Conservation (phyloP, 2,888 invertebrate species). For the Diadegma fenestrale region DNA sequence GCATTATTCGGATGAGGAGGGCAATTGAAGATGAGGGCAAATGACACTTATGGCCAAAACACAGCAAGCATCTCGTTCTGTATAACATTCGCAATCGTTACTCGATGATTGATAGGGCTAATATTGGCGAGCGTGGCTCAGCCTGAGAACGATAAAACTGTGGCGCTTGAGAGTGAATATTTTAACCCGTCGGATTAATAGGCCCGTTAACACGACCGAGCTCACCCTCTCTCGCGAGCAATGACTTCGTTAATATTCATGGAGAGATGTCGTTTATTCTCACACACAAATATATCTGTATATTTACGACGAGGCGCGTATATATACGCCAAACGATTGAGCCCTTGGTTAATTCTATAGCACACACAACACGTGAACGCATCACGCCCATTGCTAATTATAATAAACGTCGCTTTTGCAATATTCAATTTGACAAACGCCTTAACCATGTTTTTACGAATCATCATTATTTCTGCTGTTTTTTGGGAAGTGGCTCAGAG, state of each 20-base stretch:
- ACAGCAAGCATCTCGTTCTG: neutral
- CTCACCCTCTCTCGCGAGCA: constrained; percentile 69
- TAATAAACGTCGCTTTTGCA: constrained; percentile 54
- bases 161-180: constrained; percentile 81
- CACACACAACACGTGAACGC: constrained; percentile 57
- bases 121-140: constrained; percentile 74
- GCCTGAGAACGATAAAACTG: constrained; percentile 78
- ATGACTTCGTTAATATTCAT: constrained; percentile 85
- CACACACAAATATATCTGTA: neutral
- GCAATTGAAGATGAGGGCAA: constrained; percentile 57
- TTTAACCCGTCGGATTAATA: constrained; percentile 83
- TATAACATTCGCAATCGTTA: constrained; percentile 29
- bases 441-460: neutral
- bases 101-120: constrained; percentile 83
- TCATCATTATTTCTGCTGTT: neutral
- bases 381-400: constrained; percentile 58
- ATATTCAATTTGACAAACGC: constrained; percentile 52
- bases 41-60: neutral
- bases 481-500: neutral
- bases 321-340: constrained; percentile 31
- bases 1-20: constrained; percentile 61
- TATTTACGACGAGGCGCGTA: constrained; percentile 10
- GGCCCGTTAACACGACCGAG: constrained; percentile 79
- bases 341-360: constrained; percentile 42
- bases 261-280: constrained; percentile 36